Base-by-base conservation (phyloP, 2,797 vertebrate genomes). In the Caiman crocodilus region DNA sequence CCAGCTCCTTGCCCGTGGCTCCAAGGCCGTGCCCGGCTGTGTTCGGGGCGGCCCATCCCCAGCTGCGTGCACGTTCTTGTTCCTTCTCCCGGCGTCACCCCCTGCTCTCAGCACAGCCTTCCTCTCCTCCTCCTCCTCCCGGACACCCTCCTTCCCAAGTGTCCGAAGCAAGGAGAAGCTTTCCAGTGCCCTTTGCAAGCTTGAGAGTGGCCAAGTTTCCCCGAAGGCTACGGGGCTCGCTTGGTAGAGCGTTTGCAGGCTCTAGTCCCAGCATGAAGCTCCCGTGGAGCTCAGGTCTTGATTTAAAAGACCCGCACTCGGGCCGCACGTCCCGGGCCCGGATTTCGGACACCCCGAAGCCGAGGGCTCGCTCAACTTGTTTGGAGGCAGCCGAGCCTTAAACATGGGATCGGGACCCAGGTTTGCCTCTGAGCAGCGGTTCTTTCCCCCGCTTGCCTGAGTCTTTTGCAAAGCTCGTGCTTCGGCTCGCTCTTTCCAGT, bases 401-500 rank as follows among this genome's bases (percentile, higher is more conserved):
- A 91, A 80, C 76, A 3, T 87, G 30, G 64, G 88, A 82, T 94
- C 25, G 82, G 65, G 91, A 93, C 94, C 95, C 82, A 85, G 84
- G 84, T 94, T 90, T 90, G 74, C 89, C 55, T 91, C 95, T 96
- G 30, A 89, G 50, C 82, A 69, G 80, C 76, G 87, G 74, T 87
- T 64, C 92, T 50, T 87, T 85, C 63, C 94, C 85, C n/a, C 84
- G 59, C 76, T 64, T 42, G 89, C 94, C 84, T 92, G 79, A n/a
- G 6, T 90, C 93, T 96, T 92, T 79, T 85, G 21, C 94, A 32
- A 91, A 79, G 82, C 79, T 35, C 0, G 0, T 88, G 82, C 84
- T 92, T 85, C 64, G 15, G 71, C 80, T 85, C 88, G 73, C 2
- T 84, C 15, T 30, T n/a, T 28, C 63, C n/a, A 65, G 63, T 42